These are phyloP conservation scores for Natator depressus DNA, from an alignment of 2,113 vertebrate genomes.

Conservation along the genomic window DNA sequence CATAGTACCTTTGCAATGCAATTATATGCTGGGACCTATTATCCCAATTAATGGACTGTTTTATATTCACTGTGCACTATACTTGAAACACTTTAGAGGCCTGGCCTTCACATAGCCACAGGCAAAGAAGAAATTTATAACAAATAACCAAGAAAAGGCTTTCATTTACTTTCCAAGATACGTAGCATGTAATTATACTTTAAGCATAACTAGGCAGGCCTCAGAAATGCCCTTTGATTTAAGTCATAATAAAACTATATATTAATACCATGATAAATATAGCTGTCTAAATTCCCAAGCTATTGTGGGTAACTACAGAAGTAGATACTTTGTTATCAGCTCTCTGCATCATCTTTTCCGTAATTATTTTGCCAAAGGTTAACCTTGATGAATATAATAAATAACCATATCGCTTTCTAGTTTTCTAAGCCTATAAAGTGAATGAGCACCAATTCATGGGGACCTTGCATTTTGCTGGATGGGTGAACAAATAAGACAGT, in stretches of 20 bases:
- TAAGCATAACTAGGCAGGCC: slow-evolving; percentile 68
- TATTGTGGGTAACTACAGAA: slow-evolving; percentile 32
- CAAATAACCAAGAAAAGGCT: slow-evolving; percentile 79
- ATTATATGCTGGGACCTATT: slow-evolving; percentile 89
- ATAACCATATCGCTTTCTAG: slow-evolving; percentile 27
- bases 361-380: slow-evolving; percentile 59
- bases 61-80: slow-evolving; percentile 86
- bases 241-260: slow-evolving; percentile 63
- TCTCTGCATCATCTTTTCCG: background rate
- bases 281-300: slow-evolving; percentile 45
- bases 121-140: slow-evolving; percentile 79
- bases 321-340: slow-evolving; percentile 19
- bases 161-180: slow-evolving; percentile 82
- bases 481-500: slow-evolving; percentile 60
- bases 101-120: slow-evolving; percentile 77
- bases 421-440: slow-evolving; percentile 38
- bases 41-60: slow-evolving; percentile 91
- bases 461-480: slow-evolving; percentile 36
- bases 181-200: slow-evolving; percentile 79
- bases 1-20: slow-evolving; percentile 85
- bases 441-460: slow-evolving; percentile 19
- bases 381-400: slow-evolving; percentile 57
- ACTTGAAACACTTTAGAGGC: slow-evolving; percentile 80
- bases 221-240: slow-evolving; percentile 77
- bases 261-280: slow-evolving; percentile 63